These are phyloP conservation scores for Desmodus rotundus DNA, from an alignment of 2,113 vertebrate species.

Conservation along the genomic window DNA sequence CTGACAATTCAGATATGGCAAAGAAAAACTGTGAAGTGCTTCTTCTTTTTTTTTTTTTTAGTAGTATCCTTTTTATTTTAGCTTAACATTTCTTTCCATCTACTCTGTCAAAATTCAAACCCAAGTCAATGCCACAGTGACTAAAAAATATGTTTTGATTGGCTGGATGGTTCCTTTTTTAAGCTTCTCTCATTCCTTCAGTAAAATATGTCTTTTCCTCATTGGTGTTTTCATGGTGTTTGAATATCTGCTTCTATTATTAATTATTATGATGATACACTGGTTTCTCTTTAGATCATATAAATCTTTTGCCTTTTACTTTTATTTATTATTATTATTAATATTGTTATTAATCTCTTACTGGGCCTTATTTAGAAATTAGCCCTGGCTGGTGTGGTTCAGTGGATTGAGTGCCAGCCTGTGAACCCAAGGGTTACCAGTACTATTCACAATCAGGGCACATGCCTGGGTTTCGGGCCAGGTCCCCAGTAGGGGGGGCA, in stretches of 20 bases:
- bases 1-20: not conserved
- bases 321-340: not conserved
- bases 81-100: not conserved
- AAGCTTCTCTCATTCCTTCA: slow-evolving; percentile 5
- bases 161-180: not conserved
- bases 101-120: not conserved
- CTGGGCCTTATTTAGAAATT: not conserved
- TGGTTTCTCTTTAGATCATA: too few relatives aligned
- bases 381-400: too few relatives aligned
- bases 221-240: slow-evolving; percentile 11
- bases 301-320: too few relatives aligned
- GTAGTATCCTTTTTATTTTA: not conserved
- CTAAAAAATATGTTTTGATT: not conserved
- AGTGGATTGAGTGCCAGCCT: too few relatives aligned
- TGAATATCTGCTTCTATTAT: not conserved
- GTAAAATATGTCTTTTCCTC: not conserved
- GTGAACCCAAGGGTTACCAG: too few relatives aligned
- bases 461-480: too few relatives aligned
- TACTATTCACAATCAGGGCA: too few relatives aligned
- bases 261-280: too few relatives aligned
- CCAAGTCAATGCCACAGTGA: not conserved
- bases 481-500: too few relatives aligned
- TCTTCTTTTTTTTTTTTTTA: too few relatives aligned
- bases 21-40: not conserved
- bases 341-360: not conserved